These are phyloP conservation scores for Zaprionus davidi DNA, from an alignment of 1,140 invertebrate species.

Conservation along the genomic window DNA sequence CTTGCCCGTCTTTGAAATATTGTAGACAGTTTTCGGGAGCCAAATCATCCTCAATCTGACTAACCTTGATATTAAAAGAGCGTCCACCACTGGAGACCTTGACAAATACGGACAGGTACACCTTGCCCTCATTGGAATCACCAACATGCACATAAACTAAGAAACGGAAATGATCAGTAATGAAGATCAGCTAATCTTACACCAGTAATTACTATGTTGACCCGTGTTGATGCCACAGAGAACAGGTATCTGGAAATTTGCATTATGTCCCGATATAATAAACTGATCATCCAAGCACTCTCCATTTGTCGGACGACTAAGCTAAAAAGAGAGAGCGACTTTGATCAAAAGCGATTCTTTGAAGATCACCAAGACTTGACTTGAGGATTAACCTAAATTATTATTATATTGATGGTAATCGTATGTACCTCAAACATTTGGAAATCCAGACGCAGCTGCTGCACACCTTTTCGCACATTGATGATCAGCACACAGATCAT, in stretches of 20 bases:
- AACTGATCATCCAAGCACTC: constrained; percentile 89
- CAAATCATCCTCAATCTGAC: constrained; percentile 85
- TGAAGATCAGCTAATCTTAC: background rate
- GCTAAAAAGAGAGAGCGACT: constrained; percentile 78
- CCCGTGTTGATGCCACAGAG: constrained; percentile 91
- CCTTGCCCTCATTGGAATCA: constrained; percentile 85
- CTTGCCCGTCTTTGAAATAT: constrained; percentile 87
- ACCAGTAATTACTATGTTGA: constrained; percentile 87
- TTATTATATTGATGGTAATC: background rate
- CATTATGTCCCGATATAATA: constrained; percentile 88
- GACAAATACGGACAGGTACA: constrained; percentile 88
- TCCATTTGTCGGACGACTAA: constrained; percentile 88
- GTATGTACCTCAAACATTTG: constrained; percentile 87
- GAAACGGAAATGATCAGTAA: too few species aligned
- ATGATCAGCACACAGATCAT: constrained; percentile 87
- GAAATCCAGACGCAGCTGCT: constrained; percentile 89
- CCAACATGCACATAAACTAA: constrained; percentile 90
- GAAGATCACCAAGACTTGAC: background rate
- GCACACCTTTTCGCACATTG: constrained; percentile 86
- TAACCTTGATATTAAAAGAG: constrained; percentile 88
- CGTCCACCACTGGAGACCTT: constrained; percentile 85
- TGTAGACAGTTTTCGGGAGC: constrained; percentile 89
- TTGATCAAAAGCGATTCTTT: background rate
- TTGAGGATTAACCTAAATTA: background rate
- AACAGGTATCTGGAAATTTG: constrained; percentile 88